A percentile compares a stretch with the other conserved stretches of the same genome.
Conservation (phyloP, 2,797 vertebrate species). For the Megaceryle alcyon region DNA sequence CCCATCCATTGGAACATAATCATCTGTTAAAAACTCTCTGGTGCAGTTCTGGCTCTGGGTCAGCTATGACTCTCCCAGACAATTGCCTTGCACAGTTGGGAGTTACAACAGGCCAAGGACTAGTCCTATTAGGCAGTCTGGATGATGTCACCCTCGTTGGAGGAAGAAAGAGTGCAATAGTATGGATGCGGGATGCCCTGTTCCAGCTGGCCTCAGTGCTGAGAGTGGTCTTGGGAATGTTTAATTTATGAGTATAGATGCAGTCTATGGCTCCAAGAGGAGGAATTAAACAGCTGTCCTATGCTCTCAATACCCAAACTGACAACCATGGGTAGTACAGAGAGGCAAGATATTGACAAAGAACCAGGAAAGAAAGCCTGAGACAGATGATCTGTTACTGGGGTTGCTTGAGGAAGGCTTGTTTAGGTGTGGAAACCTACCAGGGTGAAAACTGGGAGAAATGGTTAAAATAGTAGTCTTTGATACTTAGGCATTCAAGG, state of each 20-base stretch:
- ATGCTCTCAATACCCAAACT: neutral
- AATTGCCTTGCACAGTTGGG: neutral
- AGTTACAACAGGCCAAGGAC: neutral
- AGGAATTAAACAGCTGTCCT: conserved; percentile 37
- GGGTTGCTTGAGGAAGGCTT: neutral
- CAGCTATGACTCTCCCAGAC: neutral
- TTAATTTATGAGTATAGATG: conserved; percentile 51
- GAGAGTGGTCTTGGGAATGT: conserved; percentile 18
- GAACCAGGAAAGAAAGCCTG: neutral
- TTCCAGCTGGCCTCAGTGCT: conserved; percentile 38
- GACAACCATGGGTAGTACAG: neutral
- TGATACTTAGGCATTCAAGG: neutral
- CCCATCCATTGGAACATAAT: neutral
- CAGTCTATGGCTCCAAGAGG: neutral
- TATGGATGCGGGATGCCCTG: neutral
- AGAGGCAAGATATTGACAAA: neutral
- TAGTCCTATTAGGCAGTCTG: neutral
- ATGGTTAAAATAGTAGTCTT: neutral
- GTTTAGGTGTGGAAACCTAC: neutral
- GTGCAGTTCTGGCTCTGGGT: neutral
- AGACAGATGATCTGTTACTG: neutral
- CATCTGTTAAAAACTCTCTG: neutral
- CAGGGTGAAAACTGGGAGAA: neutral
- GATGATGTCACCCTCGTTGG: conserved; percentile 12
- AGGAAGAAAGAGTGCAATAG: neutral